Base-by-base conservation (phyloP, 2,797 vertebrate species). In the Schizopygopsis malacanthus region DNA sequence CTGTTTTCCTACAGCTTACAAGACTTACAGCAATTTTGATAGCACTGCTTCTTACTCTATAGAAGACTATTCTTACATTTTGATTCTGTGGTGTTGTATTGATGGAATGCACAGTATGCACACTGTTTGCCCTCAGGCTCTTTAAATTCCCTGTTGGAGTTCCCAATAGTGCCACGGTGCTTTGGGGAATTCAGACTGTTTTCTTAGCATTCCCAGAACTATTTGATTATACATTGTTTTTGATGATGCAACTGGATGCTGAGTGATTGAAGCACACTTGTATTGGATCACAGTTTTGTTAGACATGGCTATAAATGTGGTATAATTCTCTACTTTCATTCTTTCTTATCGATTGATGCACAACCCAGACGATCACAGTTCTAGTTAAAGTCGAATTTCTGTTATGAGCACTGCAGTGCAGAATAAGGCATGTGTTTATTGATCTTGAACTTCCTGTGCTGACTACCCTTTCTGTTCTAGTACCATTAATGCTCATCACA, bases 361-460 rank as follows among this genome's bases (percentile, higher is more conserved):
- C 8, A 39, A 4, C 59, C 13, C 54, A 33, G 43, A 52, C 20
- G 20, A 67, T 25, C 13, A 3, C 45, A 69, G 82, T 50, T 69
- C 20, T 50, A 22, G 50, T 70, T 43, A 22, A 79, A 59, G 65
- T 52, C 4, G 39, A 59, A 43, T 45, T 43, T 70, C 28, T 77
- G 33, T 43, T 69, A 41, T 79, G 63, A 59, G 45, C 22, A 2
- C 75, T 37, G 83, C 75, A 71, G 63, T 70, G 73, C 18, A 70
- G 75, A 79, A 33, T 79, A 43, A 37, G 61, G 41, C 15, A n/a
- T 70, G 41, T 67, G 50, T 45, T 59, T 79, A 85, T 85, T 61
- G 83, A 85, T 85, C 54, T 56, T n/a, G 11, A 59, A 25, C 20
- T 77, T 77, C 22, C 33, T 67, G 45, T 25, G 33, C 25, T 50